Base-by-base conservation (phyloP, 2,888 invertebrate species). In the Stenodema calcarata region DNA sequence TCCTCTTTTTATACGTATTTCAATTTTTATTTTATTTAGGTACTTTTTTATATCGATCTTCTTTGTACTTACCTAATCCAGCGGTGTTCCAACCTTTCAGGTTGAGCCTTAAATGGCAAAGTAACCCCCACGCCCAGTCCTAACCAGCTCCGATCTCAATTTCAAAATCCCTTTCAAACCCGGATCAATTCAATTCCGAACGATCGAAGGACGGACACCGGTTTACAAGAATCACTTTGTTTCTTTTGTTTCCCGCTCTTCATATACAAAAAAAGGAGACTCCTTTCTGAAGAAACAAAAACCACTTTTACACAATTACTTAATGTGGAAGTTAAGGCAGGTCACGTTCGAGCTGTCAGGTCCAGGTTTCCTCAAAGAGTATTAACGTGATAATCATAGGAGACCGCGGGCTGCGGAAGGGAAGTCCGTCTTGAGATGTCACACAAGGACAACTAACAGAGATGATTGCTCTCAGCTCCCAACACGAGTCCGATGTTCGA, bases 301-400 rank as follows among this genome's bases (percentile, higher is more conserved):
- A 14, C 27, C 30, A 81, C 14, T 28, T 81, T 81, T 81, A 81
- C 80, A 81, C 80, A 81, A 81, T 81, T 81, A 81, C 80, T 81
- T 81, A 81, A 81, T 81, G 54, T 81, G 28, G 41, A 62, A 81
- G 54, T 81, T 50, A 62, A 81, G 27, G 47, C 80, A 81, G 41
- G 23, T 81, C 80, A 81, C 80, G 80, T 81, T 62, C 80, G 28
- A 62, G 80, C 80, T 81, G 80, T 81, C 80, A 81, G 80, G 80
- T 28, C 50, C 80, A 81, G 80, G 80, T 81, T 81, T 81, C 80
- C 62, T 47, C 62, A 35, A 54, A 81, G 54, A 81, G 80, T 16
- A 81, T 81, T 81, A 81, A 81, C 80, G 80, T 81, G 80, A 81
- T 81, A 81, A 81, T 81, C 54, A 54, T 35, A 81, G 80, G 18